These are phyloP conservation scores for Fukomys damarensis DNA, from an alignment of 2,113 vertebrate species.

Conservation along the genomic window DNA sequence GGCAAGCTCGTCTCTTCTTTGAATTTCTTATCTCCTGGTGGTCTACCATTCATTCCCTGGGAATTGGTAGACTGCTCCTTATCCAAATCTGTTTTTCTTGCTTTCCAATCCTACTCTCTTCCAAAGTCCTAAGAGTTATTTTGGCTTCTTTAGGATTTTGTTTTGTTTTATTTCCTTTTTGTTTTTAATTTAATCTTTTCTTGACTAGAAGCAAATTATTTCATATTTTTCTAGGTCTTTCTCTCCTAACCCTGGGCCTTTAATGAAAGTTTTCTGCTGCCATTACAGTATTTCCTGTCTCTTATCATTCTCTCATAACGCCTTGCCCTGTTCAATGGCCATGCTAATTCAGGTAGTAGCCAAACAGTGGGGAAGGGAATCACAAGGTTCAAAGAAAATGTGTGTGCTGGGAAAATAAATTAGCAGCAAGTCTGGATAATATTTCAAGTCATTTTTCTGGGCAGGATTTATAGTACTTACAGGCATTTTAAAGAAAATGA, in stretches of 20 bases:
- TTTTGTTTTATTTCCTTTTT: neutral
- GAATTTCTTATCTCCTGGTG: neutral
- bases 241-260: neutral
- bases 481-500: neutral
- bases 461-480: neutral
- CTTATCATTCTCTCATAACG: neutral
- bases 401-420: neutral
- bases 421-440: neutral
- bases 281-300: neutral
- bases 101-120: neutral
- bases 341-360: fast-evolving
- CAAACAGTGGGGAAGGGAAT: neutral
- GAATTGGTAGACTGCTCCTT: neutral
- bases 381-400: neutral
- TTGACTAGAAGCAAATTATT: neutral
- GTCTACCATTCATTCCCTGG: neutral
- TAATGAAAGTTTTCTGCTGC: neutral
- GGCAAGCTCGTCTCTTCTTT: neutral
- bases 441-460: neutral
- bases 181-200: neutral
- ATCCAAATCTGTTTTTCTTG: neutral
- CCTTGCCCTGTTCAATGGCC: neutral
- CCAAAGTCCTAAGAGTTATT: neutral
- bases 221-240: neutral
- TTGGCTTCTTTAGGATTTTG: neutral